phyloP scores from a whole-genome alignment of 2,888 invertebrate species.

The Parascotia fuliginaria region DNA sequence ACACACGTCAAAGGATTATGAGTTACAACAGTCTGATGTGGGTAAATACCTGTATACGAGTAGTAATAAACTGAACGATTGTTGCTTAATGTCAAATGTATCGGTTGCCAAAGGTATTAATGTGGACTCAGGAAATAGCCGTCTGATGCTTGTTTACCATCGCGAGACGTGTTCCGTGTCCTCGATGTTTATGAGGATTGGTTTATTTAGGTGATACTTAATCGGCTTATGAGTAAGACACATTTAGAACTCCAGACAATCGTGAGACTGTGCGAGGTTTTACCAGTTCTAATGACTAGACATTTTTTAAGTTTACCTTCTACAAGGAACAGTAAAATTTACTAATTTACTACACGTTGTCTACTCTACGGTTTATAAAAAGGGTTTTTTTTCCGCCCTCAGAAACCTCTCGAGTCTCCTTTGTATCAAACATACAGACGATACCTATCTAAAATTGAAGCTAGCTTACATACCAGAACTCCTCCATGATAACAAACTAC shows the following conservation, averaged over 20 bases:
- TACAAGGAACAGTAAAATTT: too few relatives aligned
- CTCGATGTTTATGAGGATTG: neutral
- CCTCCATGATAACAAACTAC: too few relatives aligned
- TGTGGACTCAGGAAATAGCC: slow-evolving; percentile 1
- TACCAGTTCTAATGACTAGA: neutral
- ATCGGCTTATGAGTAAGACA: neutral
- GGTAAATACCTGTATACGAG: neutral
- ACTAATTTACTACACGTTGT: too few relatives aligned
- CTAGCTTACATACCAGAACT: too few relatives aligned
- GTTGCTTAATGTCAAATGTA: neutral
- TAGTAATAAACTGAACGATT: neutral
- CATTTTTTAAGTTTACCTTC: neutral
- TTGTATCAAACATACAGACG: too few relatives aligned
- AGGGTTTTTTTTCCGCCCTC: too few relatives aligned
- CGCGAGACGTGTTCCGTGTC: neutral
- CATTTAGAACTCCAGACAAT: neutral
- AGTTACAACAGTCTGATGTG: neutral
- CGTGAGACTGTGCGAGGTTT: neutral
- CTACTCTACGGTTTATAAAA: too few relatives aligned
- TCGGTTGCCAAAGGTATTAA: slow-evolving; percentile 1
- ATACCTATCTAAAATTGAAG: too few relatives aligned
- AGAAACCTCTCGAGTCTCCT: too few relatives aligned
- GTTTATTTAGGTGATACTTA: neutral
- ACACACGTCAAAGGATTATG: neutral
- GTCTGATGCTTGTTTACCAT: neutral